Conservation (phyloP, 2,797 vertebrate species). For the Danio aesculapii region DNA sequence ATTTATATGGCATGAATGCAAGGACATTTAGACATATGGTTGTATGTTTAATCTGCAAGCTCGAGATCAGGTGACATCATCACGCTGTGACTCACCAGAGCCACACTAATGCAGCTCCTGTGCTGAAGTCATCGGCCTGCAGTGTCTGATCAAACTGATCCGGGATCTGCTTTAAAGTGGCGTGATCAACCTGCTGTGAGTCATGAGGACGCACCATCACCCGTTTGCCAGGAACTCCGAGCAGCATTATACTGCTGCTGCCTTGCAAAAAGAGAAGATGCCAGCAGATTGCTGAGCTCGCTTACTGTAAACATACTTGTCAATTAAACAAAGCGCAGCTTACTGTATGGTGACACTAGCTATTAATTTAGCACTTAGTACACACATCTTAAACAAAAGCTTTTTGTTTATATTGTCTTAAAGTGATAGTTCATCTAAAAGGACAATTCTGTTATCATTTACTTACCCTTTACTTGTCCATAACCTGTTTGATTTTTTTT, state of each 20-base stretch:
- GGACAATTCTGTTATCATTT: too few relatives aligned
- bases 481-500: too few relatives aligned
- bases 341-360: not conserved
- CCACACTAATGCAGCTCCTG: slow-evolving; percentile 38
- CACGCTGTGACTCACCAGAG: slow-evolving; percentile 58
- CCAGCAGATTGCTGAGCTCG: slow-evolving; percentile 9
- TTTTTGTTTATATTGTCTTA: not conserved
- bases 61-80: slow-evolving; percentile 53
- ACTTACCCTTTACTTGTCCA: too few relatives aligned
- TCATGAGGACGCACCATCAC: slow-evolving; percentile 50
- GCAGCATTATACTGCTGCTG: slow-evolving; percentile 8
- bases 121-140: slow-evolving; percentile 45
- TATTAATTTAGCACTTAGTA: not conserved
- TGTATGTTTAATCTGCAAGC: slow-evolving; percentile 3
- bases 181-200: slow-evolving; percentile 53
- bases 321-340: not conserved
- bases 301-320: not conserved
- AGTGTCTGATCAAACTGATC: slow-evolving; percentile 32
- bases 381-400: not conserved
- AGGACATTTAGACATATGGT: slow-evolving; percentile 9
- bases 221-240: slow-evolving; percentile 47
- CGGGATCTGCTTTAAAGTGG: slow-evolving; percentile 37
- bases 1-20: not conserved
- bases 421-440: not conserved
- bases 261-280: not conserved